phyloP scores from a whole-genome alignment of 2,797 vertebrate genomes.

The Parauchenoglanis punctatus region DNA sequence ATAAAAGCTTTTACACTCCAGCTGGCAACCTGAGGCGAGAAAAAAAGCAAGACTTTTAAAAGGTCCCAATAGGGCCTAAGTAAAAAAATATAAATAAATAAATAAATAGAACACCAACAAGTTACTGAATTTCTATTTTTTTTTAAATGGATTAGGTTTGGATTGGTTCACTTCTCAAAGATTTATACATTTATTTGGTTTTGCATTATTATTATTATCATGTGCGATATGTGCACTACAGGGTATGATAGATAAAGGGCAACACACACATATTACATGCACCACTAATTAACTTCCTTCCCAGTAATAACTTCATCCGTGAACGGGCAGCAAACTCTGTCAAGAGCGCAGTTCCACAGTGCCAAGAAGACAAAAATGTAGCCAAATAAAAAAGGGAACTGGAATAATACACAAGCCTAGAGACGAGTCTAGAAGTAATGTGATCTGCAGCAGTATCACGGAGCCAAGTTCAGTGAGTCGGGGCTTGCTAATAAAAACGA shows the following conservation, averaged over 20 bases:
- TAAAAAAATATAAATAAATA: not conserved
- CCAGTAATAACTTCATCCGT: conserved; percentile 69
- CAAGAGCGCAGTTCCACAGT: conserved; percentile 59
- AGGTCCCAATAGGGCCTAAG: not conserved
- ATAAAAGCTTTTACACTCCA: not conserved
- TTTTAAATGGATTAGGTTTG: not conserved
- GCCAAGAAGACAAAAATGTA: conserved; percentile 48
- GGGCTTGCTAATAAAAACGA: not conserved
- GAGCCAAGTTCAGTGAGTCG: not conserved
- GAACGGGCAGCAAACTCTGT: conserved; percentile 52
- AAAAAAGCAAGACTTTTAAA: not conserved
- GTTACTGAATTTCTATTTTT: not conserved
- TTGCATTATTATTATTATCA: not conserved
- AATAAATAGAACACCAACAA: no score
- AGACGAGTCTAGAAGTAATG: not conserved
- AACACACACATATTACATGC: conserved; percentile 22
- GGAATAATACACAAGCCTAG: not conserved
- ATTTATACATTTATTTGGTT: not conserved
- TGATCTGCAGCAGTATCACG: not conserved
- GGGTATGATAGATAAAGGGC: not conserved
- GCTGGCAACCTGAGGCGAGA: not conserved
- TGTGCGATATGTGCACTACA: not conserved
- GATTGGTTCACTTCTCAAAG: not conserved
- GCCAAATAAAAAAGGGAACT: not conserved
- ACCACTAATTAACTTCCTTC: conserved; percentile 70